Conservation (phyloP, 2,888 invertebrate species). For the Xanthostigma xanthostigma region DNA sequence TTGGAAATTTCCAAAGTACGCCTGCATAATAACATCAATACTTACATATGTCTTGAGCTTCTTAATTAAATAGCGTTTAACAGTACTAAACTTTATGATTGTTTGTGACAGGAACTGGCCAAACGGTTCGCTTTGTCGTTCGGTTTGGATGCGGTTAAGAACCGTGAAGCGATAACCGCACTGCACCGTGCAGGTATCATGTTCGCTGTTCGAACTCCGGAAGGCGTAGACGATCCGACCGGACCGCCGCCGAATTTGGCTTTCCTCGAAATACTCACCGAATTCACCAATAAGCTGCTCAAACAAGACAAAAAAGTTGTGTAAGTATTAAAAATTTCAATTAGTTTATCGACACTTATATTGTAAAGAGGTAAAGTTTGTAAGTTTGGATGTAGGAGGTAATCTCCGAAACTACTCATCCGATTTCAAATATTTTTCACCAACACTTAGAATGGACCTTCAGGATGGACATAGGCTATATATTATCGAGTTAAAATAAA, state of each 20-base stretch:
- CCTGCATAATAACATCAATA: too few species aligned
- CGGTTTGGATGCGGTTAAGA: conserved; percentile 91
- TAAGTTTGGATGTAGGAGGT: too few species aligned
- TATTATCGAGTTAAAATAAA: too few species aligned
- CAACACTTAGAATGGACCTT: too few species aligned
- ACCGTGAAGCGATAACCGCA: conserved; percentile 89
- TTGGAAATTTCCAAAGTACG: too few species aligned
- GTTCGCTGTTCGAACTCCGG: conserved; percentile 62
- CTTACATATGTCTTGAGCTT: too few species aligned
- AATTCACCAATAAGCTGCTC: conserved; percentile 91
- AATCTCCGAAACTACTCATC: too few species aligned
- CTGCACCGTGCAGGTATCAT: conserved; percentile 88
- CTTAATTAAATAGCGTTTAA: too few species aligned
- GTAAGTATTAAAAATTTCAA: conserved; percentile 27
- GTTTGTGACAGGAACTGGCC: conserved; percentile 62
- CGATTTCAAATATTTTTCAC: too few species aligned
- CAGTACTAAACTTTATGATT: conserved; percentile 1
- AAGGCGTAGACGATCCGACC: conserved; percentile 47
- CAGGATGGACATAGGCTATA: too few species aligned
- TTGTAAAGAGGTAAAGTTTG: too few species aligned
- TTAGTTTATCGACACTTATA: too few species aligned
- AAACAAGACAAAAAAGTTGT: conserved; percentile 93
- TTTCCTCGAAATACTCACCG: conserved; percentile 88
- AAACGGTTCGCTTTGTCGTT: conserved; percentile 94
- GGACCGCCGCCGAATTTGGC: conserved; percentile 75